These are phyloP conservation scores for Ifrita kowaldi DNA, from an alignment of 2,113 vertebrate genomes.

Conservation along the genomic window DNA sequence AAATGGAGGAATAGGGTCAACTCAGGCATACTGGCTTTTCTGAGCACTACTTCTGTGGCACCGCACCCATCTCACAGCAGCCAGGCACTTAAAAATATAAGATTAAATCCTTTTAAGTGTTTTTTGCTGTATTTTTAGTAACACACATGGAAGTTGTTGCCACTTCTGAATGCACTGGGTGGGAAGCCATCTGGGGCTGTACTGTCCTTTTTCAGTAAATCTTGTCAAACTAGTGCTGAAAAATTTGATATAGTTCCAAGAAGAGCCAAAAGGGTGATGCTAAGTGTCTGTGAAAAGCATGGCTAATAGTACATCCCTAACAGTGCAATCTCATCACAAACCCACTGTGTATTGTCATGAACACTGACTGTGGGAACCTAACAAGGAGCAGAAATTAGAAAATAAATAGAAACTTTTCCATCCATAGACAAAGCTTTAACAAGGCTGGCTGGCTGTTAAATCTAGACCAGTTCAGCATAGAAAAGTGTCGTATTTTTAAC, in stretches of 20 bases:
- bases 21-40: not conserved
- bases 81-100: not conserved
- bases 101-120: not conserved
- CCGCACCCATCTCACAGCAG: not conserved
- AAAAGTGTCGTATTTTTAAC: not conserved
- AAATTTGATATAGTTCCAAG: not conserved
- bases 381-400: not conserved
- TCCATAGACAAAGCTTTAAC: not conserved
- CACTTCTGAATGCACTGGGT: not conserved
- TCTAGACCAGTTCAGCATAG: not conserved
- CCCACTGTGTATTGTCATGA: not conserved
- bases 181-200: not conserved
- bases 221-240: not conserved
- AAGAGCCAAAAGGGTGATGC: not conserved
- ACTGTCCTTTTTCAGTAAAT: not conserved
- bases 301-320: not conserved
- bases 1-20: not conserved
- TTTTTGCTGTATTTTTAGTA: not conserved
- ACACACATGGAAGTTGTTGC: not conserved
- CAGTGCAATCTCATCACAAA: not conserved
- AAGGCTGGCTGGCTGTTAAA: not conserved
- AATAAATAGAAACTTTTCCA: not conserved
- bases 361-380: not conserved
- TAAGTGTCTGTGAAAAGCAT: not conserved
- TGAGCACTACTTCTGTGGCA: not conserved